Evolutionary conservation across 30 jellyfish, hydroid and myxozoan species (phyloP).

Genomic region (Turritopsis rubra): DNA sequence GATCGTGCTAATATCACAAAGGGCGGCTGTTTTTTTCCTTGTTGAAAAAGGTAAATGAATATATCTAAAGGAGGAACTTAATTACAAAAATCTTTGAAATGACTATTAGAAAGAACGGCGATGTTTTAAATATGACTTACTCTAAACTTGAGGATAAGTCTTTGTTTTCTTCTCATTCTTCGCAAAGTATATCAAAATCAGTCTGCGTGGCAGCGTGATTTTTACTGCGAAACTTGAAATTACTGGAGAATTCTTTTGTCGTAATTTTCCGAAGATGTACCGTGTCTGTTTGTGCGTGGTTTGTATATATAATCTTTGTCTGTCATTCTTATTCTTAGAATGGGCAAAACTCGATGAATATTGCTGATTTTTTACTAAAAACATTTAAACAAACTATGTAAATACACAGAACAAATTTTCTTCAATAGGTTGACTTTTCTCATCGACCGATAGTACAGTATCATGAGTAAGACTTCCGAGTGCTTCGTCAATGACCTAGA

Average conservation of each 20-base stretch:
- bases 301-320: neutral
- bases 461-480: neutral
- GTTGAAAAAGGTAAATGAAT: neutral
- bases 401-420: neutral
- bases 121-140: neutral
- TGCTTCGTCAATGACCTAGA: neutral
- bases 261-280: neutral
- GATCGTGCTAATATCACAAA: neutral
- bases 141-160: neutral
- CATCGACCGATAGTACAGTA: neutral
- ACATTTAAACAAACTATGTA: no score
- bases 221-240: constrained; percentile 9
- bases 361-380: neutral
- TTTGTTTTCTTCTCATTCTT: neutral
- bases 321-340: neutral
- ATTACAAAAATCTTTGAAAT: neutral
- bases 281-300: constrained; percentile 7
- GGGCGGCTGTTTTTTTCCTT: neutral
- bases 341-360: neutral
- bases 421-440: neutral
- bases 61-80: neutral
- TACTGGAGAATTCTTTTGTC: constrained; percentile 1
- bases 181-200: neutral
- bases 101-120: neutral
- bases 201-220: constrained; percentile 1